A percentile compares a stretch with the other conserved stretches of the same genome.
phyloP scores from a whole-genome alignment of 2,797 vertebrate genomes.

The Propithecus deckenii region DNA sequence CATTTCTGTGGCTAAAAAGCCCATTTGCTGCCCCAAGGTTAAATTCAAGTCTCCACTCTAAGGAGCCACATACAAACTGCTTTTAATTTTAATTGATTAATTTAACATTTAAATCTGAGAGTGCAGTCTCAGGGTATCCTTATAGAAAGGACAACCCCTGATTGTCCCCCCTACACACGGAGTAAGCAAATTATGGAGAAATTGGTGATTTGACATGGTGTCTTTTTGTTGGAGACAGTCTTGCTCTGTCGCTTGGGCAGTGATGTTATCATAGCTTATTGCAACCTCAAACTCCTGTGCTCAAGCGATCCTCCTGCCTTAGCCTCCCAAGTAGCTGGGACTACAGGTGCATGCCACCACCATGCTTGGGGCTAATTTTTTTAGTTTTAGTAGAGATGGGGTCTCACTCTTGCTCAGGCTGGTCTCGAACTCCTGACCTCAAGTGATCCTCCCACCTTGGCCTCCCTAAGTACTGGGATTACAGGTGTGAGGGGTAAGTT shows the following conservation, averaged over 20 bases:
- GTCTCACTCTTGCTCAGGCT: background rate
- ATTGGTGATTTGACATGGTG: background rate
- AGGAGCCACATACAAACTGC: background rate
- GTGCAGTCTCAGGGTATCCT: background rate
- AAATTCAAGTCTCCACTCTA: background rate
- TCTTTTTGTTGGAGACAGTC: background rate
- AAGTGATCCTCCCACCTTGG: accelerated
- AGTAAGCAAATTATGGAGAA: background rate
- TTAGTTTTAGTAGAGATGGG: background rate
- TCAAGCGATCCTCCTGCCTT: no score
- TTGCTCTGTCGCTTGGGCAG: background rate
- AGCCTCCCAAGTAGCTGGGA: no score
- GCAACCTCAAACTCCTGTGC: background rate
- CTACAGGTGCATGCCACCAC: no score
- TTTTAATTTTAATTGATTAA: conserved; percentile 26
- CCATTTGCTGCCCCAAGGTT: background rate
- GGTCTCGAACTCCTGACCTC: background rate
- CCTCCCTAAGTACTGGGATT: background rate
- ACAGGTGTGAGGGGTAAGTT: background rate
- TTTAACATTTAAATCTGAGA: background rate
- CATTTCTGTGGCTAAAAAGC: background rate
- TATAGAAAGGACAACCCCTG: background rate
- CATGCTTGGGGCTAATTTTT: background rate
- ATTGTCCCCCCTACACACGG: background rate
- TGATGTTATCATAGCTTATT: background rate